Conservation (phyloP, 1,140 invertebrate genomes). For the Pemphigus obesinymphae region DNA sequence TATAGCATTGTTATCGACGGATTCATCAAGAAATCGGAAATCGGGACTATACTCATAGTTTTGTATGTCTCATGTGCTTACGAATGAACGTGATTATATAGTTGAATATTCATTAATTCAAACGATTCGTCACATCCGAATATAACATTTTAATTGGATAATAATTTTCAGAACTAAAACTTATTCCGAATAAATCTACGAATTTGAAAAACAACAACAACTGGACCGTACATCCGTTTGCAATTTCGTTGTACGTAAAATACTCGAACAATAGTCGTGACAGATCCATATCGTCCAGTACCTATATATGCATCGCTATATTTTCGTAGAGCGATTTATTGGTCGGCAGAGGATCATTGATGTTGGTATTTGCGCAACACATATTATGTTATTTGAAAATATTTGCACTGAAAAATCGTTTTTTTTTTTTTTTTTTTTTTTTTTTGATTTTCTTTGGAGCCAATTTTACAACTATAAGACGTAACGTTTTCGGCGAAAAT, state of each 20-base stretch:
- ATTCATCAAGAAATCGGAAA: not conserved
- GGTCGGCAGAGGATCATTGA: not conserved
- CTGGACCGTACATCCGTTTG: not conserved
- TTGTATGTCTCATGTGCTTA: too few relatives aligned
- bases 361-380: not conserved
- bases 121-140: too few relatives aligned
- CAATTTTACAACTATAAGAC: not conserved
- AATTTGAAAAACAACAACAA: not conserved
- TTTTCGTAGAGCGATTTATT: not conserved
- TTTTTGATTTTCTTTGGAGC: too few relatives aligned
- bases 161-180: too few relatives aligned
- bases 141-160: too few relatives aligned
- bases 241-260: not conserved
- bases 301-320: not conserved
- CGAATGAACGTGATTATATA: too few relatives aligned
- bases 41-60: too few relatives aligned
- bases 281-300: not conserved
- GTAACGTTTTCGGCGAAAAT: constrained; percentile 13
- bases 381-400: not conserved
- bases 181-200: not conserved
- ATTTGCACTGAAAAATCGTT: not conserved
- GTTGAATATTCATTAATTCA: too few relatives aligned
- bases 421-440: too few relatives aligned
- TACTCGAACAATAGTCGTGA: not conserved
- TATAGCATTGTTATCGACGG: not conserved